phyloP scores from a whole-genome alignment of 2,888 invertebrate genomes.

The Melieria picta region DNA sequence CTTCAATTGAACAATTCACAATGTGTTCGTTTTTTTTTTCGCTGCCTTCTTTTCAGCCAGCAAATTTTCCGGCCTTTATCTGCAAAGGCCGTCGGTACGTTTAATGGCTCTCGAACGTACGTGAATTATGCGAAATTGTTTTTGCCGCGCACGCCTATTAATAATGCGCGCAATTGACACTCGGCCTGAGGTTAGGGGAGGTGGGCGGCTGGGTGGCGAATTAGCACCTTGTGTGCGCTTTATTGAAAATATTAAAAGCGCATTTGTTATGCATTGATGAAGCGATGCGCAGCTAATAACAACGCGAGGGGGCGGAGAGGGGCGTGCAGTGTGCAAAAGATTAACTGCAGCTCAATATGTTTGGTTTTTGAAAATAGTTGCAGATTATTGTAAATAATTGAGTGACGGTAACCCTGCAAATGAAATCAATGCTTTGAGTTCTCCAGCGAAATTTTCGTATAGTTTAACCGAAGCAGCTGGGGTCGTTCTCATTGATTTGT shows the following conservation, averaged over 20 bases:
- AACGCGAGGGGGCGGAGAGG: neutral
- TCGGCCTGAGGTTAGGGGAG: neutral
- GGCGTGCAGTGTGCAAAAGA: too few species aligned
- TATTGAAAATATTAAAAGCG: constrained; percentile 58
- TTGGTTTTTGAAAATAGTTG: constrained; percentile 28
- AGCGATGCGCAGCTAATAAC: constrained; percentile 22
- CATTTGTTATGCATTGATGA: constrained; percentile 48
- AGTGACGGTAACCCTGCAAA: too few species aligned
- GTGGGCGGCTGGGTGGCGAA: constrained; percentile 46
- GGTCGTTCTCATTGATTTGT: too few species aligned
- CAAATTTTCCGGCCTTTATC: too few species aligned
- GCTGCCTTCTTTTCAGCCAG: too few species aligned
- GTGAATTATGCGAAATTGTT: constrained; percentile 23
- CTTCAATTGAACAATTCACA: constrained; percentile 37
- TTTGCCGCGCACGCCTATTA: constrained; percentile 45
- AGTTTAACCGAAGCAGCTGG: too few species aligned
- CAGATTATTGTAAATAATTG: too few species aligned
- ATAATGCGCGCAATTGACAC: constrained; percentile 38
- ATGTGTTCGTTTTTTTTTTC: constrained; percentile 18
- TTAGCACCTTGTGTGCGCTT: constrained; percentile 46
- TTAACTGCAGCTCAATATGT: too few species aligned
- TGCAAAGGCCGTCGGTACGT: neutral
- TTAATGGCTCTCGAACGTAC: constrained; percentile 35
- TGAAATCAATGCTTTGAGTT: too few species aligned
- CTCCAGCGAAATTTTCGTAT: too few species aligned